Base-by-base conservation (phyloP, 2,888 invertebrate genomes). In the Eupithecia dodoneata region DNA sequence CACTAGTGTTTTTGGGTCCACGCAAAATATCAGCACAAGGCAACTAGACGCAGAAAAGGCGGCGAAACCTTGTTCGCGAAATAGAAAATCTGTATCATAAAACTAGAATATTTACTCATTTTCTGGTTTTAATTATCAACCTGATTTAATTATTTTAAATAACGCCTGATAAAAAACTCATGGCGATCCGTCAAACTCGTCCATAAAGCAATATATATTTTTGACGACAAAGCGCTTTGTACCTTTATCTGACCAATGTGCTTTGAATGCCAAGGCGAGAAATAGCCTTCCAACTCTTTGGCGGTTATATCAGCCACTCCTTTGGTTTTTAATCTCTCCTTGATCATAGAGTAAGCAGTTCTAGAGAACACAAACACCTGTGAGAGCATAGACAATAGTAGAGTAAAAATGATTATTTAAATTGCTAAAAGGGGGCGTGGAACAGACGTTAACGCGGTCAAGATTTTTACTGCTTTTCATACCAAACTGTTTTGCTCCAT, bases 321-420 rank as follows among this genome's bases (percentile, higher is more conserved):
- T 83, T 97, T 97, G 81, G 96, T 96, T 93, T 98, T 98, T 86
- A 98, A 95, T 80, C 97, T 91, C 86, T 98, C 97, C 95, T 98
- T 98, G 90, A 98, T 97, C 89, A 97, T 96, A 89, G 96, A 96
- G 92, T 98, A 98, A 85, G 97, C 97, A 86, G 97, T 97, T 88
- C 97, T 97, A 88, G 97, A 97, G 95, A 98, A 98, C 79, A 98
- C 98, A 94, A 98, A 98, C 82, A 98, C 98, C 98, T 98, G 96
- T 91, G 91, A 94, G 93, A 92, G 92, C 90, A 93, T 90, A 93
- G 89, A 93, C 90, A 92, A 90, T 83, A 82, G 83, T 79, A 73
- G 76, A 78, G 75, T 72, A 77, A 66, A 66, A 67, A n/a, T 15
- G 2, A 15, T 66, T 15, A 15, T 41, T 66, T 66, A 52, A 63